These are phyloP conservation scores for Temnothorax curvispinosus DNA, from an alignment of 1,140 invertebrate genomes.

Conservation along the genomic window DNA sequence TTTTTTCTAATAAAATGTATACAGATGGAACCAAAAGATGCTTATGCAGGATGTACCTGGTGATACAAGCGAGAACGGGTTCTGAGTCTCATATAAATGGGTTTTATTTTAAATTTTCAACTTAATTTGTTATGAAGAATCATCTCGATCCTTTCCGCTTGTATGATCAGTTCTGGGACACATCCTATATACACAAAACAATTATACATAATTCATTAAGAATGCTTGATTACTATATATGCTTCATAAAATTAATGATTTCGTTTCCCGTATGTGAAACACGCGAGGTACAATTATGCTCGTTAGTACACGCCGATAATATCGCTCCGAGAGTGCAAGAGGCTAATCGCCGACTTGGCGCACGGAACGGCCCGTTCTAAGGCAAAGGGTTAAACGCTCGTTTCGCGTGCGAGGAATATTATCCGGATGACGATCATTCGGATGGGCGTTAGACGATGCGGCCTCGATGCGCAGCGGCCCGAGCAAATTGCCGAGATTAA, in stretches of 20 bases:
- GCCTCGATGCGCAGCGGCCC: not conserved
- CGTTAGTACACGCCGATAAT: not conserved
- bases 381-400: not conserved
- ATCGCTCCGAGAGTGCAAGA: not conserved
- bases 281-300: not conserved
- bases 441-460: not conserved
- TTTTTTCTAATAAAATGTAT: not conserved
- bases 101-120: too few relatives aligned
- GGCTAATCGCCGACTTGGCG: not conserved
- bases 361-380: not conserved
- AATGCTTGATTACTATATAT: not conserved
- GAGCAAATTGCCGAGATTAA: slow-evolving; percentile 39
- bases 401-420: not conserved
- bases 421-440: not conserved
- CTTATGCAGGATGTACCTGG: too few relatives aligned
- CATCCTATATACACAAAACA: too few relatives aligned
- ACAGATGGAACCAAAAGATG: not conserved
- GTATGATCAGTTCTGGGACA: too few relatives aligned
- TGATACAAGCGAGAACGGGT: too few relatives aligned
- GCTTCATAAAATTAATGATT: not conserved
- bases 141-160: too few relatives aligned
- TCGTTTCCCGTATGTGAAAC: not conserved
- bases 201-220: too few relatives aligned
- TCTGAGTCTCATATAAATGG: too few relatives aligned
- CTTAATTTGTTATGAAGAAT: too few relatives aligned